A percentile compares a stretch with the other conserved stretches of the same genome.
phyloP scores from a whole-genome alignment of 2,797 vertebrate species.

The Cryptoprocta ferox region DNA sequence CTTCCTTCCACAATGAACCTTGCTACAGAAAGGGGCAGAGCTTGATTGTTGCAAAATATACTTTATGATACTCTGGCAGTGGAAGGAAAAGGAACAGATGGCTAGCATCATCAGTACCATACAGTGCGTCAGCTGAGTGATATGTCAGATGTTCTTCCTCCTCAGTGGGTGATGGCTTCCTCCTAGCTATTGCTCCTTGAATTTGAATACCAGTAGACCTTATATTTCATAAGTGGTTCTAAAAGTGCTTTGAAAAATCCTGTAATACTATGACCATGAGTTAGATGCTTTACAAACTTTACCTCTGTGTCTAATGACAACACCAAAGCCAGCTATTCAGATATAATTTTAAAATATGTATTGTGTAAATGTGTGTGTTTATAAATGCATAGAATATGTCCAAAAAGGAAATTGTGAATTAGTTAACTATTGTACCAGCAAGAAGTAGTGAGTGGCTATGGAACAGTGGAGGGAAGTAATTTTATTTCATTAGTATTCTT shows the following conservation, averaged over 20 bases:
- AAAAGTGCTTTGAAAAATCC: background rate
- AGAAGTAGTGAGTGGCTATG: background rate
- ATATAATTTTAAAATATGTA: background rate
- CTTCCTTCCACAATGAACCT: background rate
- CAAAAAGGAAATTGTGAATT: background rate
- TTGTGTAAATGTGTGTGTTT: background rate
- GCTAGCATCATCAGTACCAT: background rate
- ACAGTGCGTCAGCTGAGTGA: background rate
- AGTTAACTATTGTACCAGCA: background rate
- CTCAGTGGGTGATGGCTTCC: background rate
- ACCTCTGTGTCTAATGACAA: background rate
- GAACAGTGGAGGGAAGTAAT: background rate
- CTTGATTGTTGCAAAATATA: background rate
- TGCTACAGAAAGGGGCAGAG: background rate
- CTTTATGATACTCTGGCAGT: slow-evolving; percentile 22
- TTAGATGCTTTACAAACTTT: background rate
- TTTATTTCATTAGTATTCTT: background rate
- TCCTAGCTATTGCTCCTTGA: background rate
- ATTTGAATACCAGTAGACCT: background rate
- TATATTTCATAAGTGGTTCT: background rate
- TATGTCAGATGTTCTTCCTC: slow-evolving; percentile 5
- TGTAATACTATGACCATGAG: background rate
- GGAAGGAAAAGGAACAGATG: slow-evolving; percentile 50
- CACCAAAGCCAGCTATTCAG: background rate
- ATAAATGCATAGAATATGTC: background rate